Evolutionary conservation across 2,113 vertebrate species (phyloP).

Genomic region (Raja brachyura): DNA sequence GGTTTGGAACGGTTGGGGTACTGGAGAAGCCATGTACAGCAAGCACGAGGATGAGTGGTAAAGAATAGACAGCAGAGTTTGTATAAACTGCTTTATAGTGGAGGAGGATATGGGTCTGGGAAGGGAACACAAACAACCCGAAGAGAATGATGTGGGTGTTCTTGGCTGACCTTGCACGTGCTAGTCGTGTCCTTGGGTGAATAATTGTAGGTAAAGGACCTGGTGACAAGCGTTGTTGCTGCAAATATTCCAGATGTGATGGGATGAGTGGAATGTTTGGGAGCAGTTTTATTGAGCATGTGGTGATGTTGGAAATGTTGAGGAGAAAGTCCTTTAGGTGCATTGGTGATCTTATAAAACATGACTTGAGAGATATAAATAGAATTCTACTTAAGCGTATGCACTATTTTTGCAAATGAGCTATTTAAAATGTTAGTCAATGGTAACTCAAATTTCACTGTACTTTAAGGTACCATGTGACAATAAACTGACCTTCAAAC

Average conservation of each 20-base stretch:
- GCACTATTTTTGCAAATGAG: not conserved
- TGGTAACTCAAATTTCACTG: too few species aligned
- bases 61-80: not conserved
- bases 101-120: not conserved
- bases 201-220: not conserved
- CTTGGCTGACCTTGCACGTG: not conserved
- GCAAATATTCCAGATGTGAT: not conserved
- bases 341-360: not conserved
- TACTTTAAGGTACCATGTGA: too few species aligned
- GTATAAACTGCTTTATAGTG: not conserved
- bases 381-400: not conserved
- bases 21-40: not conserved
- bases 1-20: not conserved
- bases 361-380: not conserved
- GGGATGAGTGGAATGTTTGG: not conserved
- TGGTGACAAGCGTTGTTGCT: not conserved
- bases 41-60: not conserved
- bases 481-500: too few species aligned
- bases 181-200: not conserved
- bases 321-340: not conserved
- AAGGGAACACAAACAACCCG: not conserved
- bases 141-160: not conserved
- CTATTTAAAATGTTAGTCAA: not conserved
- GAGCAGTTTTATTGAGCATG: not conserved
- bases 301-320: not conserved